Conservation (phyloP, 1,140 invertebrate genomes). For the Ceratosolen fusciceps region DNA sequence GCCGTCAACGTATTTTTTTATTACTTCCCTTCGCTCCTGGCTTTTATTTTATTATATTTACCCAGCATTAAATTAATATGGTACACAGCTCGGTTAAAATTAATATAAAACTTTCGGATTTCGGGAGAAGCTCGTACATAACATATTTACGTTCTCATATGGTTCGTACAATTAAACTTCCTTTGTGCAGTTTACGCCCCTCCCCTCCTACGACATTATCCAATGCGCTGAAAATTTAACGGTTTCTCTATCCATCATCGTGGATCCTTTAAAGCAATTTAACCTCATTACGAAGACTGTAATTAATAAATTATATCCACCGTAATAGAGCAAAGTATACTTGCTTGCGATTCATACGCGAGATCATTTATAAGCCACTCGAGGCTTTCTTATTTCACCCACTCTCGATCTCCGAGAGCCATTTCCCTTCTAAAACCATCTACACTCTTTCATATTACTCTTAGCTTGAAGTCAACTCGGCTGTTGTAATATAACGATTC, state of each 20-base stretch:
- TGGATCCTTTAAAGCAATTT: not conserved
- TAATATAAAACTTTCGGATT: not conserved
- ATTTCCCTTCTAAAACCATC: too few species aligned
- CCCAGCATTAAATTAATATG: constrained; percentile 37
- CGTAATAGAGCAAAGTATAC: not conserved
- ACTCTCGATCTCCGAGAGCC: too few species aligned
- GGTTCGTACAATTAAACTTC: not conserved
- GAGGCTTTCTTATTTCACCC: too few species aligned
- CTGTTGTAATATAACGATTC: too few species aligned
- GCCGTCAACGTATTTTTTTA: constrained; percentile 54
- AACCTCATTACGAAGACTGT: not conserved
- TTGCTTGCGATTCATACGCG: too few species aligned
- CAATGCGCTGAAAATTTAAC: not conserved
- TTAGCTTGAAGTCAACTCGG: too few species aligned
- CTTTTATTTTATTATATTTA: constrained; percentile 55
- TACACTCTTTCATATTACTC: too few species aligned
- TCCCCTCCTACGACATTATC: not conserved
- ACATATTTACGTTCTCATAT: not conserved
- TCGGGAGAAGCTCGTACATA: not conserved
- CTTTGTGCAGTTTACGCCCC: not conserved
- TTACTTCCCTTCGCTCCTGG: constrained; percentile 47
- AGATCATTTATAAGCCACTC: too few species aligned
- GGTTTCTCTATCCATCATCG: not conserved
- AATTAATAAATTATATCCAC: not conserved
- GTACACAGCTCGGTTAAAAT: not conserved